Base-by-base conservation (phyloP, 1,140 invertebrate genomes). In the Halesus radiatus region DNA sequence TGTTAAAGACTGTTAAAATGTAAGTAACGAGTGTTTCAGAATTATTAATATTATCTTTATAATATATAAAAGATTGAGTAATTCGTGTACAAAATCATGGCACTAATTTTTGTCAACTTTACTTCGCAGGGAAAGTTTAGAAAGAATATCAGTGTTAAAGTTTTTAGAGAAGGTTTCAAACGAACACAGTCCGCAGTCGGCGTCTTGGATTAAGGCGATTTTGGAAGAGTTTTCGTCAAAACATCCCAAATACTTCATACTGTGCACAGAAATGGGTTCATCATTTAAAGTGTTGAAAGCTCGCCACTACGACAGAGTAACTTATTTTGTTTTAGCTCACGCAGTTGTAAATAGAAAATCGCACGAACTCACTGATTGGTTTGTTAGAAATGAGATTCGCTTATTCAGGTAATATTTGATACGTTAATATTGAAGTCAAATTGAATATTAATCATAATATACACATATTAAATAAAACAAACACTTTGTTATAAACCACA, bases 111-210 rank as follows among this genome's bases (percentile, higher is more conserved):
- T 3, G 18, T 54, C 53, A 54, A 54, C 26, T 74, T 62, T 22
- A 29, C n/a, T 66, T 76, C 76, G 60, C 56, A 81, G 80, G 64
- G 76, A 73, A 78, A 64, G 75, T 54, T 62, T 62, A n/a, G 62
- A 78, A 64, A 52, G 66, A 22, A 23, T 81, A 18, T 50, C 72
- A 50, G 53, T 81, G 7, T 73, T 62, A 5, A 62, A 62, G 22
- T 26, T 73, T 20, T 37, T 81, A 20, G 54, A 78, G 29, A 77
- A 81, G 26, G 23, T 62, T n/a, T 72, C 76, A 1, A 62, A 32
- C 5, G 60, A 32, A 0, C 45, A 62, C 15, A 7, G 10, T 5
- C 60, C 18, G 29, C 22, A 52, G 6, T 78, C 80, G 7, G 26
- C 16, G 0, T 13, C 50, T 15, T 81, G 80, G 80, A 52, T 62